phyloP scores from a whole-genome alignment of 2,888 invertebrate species.

The Alcis repandata region DNA sequence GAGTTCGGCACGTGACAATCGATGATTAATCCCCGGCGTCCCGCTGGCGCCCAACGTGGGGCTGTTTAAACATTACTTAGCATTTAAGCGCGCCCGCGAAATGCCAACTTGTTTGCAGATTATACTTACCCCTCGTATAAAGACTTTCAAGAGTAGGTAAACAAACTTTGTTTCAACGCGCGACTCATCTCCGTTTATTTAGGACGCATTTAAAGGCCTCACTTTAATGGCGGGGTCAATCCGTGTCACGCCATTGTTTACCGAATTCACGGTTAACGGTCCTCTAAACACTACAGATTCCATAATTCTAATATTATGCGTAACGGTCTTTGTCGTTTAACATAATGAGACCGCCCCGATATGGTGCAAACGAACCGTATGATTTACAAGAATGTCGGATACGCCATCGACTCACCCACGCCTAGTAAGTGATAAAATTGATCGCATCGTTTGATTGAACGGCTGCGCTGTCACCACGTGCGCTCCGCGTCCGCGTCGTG shows the following conservation, averaged over 20 bases:
- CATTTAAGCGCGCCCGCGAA: conserved; percentile 55
- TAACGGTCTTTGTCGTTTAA: conserved; percentile 67
- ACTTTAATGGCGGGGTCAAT: conserved; percentile 50
- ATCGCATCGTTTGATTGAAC: conserved; percentile 53
- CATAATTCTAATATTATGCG: conserved; percentile 65
- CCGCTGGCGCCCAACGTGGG: conserved; percentile 57
- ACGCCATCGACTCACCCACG: conserved; percentile 60
- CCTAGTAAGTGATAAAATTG: conserved; percentile 51
- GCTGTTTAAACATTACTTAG: conserved; percentile 42
- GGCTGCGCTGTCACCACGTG: conserved; percentile 54
- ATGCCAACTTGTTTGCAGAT: conserved; percentile 56
- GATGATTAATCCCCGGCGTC: conserved; percentile 46
- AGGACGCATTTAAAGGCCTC: conserved; percentile 53
- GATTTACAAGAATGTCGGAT: conserved; percentile 55
- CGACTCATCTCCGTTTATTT: conserved; percentile 55
- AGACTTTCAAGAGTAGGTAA: conserved; percentile 46
- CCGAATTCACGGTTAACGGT: conserved; percentile 61
- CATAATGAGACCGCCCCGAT: conserved; percentile 57
- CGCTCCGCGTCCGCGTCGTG: conserved; percentile 41
- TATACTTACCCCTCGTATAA: conserved; percentile 49
- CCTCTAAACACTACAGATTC: conserved; percentile 58
- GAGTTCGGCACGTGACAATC: conserved; percentile 49
- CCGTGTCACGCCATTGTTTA: conserved; percentile 57
- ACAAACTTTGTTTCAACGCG: conserved; percentile 52
- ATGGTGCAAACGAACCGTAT: conserved; percentile 45